Conservation (phyloP, 2,113 vertebrate species). For the Trogon melanurus region DNA sequence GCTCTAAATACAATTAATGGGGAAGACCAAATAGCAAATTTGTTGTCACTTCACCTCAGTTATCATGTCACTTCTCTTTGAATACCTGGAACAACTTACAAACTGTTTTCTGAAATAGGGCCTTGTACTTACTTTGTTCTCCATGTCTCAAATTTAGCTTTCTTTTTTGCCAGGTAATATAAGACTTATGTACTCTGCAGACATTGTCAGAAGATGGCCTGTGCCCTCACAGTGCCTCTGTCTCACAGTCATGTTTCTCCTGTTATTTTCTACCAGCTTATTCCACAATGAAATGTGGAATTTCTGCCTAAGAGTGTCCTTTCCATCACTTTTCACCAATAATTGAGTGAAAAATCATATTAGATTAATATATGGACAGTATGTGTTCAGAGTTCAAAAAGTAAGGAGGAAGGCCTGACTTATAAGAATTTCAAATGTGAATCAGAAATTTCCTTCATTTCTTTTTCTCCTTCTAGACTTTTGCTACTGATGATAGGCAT, state of each 20-base stretch:
- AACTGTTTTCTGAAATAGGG: background rate
- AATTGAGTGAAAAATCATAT: background rate
- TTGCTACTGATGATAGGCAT: background rate
- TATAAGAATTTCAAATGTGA: background rate
- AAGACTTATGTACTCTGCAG: background rate
- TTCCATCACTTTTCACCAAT: background rate
- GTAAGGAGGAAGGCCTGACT: background rate
- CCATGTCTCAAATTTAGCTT: background rate
- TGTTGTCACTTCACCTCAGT: background rate
- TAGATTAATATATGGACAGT: background rate
- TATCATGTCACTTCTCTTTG: background rate
- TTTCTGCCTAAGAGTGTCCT: background rate
- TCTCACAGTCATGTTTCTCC: background rate
- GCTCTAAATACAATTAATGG: background rate
- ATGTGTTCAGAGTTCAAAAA: background rate
- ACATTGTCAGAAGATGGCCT: background rate
- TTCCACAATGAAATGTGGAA: background rate
- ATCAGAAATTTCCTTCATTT: background rate
- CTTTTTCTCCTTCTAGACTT: background rate
- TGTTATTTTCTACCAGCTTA: background rate
- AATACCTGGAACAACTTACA: background rate
- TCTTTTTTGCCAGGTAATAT: background rate
- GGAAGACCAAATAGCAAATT: background rate
- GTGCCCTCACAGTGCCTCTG: background rate
- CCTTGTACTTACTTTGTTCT: background rate